Base-by-base conservation (phyloP, 2,888 invertebrate species). In the Seira ritae region DNA sequence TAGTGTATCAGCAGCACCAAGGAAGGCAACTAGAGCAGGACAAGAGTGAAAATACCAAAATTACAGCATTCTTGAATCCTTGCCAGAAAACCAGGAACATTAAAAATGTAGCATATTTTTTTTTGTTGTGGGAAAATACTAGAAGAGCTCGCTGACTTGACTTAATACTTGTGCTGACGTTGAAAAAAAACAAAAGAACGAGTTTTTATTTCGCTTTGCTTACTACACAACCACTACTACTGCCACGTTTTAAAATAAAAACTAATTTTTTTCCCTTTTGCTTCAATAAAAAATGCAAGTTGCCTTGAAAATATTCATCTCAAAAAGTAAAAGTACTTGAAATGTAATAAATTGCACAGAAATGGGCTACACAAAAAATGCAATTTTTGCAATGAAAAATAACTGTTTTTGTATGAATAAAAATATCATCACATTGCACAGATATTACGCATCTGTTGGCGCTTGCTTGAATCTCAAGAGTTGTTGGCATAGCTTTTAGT, bases 31-130 rank as follows among this genome's bases (percentile, higher is more conserved):
- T 62, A 62, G 62, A 62, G 62, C 62, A 22, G 62, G 62, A 62
- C 62, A 20, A 20, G 62, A 62, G n/a, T n/a, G n/a, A n/a, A n/a
- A n/a, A 62, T 2, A 19, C 10, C 62, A 19, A 22, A 22, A 12
- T n/a, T n/a, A n/a, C n/a, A n/a, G 20, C 19, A 22, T 62, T 62
- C 20, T 62, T 62, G 62, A 62, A 19, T 62, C 4, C 3, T n/a
- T 62, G 62, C 62, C 62, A 62, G 12, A 62, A 20, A 62, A 62
- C 10, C 62, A 62, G 62, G 62, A 22, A 62, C 62, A 62, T 62
- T 62, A 62, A 62, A 62, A 62, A 62, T 6, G 62, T 20, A 20
- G 62, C 62, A 62, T 62, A 62, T 62, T 62, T 62, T 55, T 20
- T 22, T 62, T 20, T 20, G n/a, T n/a, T n/a, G 19, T 15, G 62